Conservation (phyloP, 2,888 invertebrate genomes). For the Dolichomitus sp. region DNA sequence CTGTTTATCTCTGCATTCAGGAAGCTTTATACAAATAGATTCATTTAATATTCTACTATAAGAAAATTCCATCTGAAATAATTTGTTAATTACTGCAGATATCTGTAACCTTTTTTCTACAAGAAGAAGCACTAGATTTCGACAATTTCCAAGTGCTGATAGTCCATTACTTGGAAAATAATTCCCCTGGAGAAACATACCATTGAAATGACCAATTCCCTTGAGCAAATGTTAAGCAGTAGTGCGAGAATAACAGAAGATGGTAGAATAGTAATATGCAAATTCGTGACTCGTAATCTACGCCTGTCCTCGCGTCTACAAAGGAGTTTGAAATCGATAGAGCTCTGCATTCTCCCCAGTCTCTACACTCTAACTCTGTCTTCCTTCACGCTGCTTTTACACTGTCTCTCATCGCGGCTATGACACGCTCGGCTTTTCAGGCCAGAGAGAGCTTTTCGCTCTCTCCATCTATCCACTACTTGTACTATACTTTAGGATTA, state of each 20-base stretch:
- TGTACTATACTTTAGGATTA: conserved; percentile 35
- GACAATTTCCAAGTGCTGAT: not conserved
- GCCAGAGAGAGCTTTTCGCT: not conserved
- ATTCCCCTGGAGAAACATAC: not conserved
- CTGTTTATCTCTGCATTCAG: too few relatives aligned
- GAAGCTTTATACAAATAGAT: too few relatives aligned
- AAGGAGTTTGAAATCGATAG: conserved; percentile 57
- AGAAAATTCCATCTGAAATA: not conserved
- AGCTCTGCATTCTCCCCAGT: conserved; percentile 1
- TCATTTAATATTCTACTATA: not conserved
- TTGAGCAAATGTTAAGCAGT: not conserved
- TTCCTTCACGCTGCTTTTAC: conserved; percentile 19
- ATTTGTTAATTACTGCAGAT: not conserved
- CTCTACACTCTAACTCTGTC: not conserved
- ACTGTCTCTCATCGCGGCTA: conserved; percentile 24
- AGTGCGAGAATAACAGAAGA: not conserved
- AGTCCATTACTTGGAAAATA: not conserved
- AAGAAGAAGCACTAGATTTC: too few relatives aligned
- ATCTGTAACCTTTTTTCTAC: too few relatives aligned
- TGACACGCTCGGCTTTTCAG: conserved; percentile 15
- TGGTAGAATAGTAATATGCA: conserved; percentile 50
- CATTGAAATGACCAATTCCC: not conserved
- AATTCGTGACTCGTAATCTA: conserved; percentile 62
- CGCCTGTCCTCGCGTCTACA: conserved; percentile 49
- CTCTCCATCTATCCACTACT: conserved; percentile 1